These are phyloP conservation scores for Craterocephalus amniculus DNA, from an alignment of 2,797 vertebrate genomes.

Conservation along the genomic window DNA sequence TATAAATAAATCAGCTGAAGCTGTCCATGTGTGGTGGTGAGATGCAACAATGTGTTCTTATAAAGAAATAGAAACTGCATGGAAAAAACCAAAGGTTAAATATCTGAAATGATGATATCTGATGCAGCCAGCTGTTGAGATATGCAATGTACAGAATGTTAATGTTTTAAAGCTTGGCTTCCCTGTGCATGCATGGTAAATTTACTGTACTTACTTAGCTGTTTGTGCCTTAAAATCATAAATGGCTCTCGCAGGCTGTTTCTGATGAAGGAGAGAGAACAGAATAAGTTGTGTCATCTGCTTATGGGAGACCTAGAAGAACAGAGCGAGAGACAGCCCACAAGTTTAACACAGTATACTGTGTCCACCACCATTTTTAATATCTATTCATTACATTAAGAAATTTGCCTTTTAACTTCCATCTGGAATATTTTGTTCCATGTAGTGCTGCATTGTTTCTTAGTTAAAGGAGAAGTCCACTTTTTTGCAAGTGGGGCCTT, in stretches of 20 bases:
- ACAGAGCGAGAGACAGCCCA: constrained; percentile 61
- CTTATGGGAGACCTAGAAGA: constrained; percentile 82
- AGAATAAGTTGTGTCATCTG: constrained; percentile 87
- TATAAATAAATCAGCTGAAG: not conserved
- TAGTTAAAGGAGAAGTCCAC: too few species aligned
- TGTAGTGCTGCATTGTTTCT: not conserved
- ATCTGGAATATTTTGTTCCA: not conserved
- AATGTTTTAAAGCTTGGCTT: constrained; percentile 27
- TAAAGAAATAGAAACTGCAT: constrained; percentile 13
- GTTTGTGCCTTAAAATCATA: constrained; percentile 99
- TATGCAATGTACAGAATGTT: constrained; percentile 24
- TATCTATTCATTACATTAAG: not conserved
- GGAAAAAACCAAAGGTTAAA: not conserved
- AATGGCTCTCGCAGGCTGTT: constrained; percentile 95
- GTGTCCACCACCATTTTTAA: not conserved
- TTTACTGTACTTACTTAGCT: constrained; percentile 93
- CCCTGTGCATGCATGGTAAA: not conserved
- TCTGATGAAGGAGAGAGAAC: constrained; percentile 89
- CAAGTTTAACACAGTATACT: constrained; percentile 34
- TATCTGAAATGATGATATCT: constrained; percentile 9
- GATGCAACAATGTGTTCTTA: not conserved
- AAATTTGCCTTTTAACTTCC: not conserved
- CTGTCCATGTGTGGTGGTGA: constrained; percentile 15
- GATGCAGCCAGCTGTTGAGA: constrained; percentile 18
- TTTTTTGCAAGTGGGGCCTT: too few species aligned